phyloP scores from a whole-genome alignment of 2,888 invertebrate species.

The Fragum whitleyi region DNA sequence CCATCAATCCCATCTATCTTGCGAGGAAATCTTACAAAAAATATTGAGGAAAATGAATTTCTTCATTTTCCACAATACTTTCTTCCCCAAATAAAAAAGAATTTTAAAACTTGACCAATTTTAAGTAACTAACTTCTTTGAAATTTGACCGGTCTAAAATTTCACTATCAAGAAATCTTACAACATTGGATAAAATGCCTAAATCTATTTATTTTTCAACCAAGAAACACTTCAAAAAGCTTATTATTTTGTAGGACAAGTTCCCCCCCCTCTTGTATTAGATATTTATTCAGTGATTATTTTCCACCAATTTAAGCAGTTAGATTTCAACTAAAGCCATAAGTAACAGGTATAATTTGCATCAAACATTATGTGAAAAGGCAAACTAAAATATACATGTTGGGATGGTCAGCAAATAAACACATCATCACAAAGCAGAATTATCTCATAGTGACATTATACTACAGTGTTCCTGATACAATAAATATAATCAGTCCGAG shows the following conservation, averaged over 20 bases:
- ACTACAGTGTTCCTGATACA: not conserved
- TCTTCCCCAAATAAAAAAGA: not conserved
- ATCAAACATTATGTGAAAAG: not conserved
- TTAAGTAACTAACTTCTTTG: no score
- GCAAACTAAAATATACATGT: not conserved
- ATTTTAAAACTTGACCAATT: not conserved
- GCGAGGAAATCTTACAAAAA: not conserved
- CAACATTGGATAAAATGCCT: no score
- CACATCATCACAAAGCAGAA: not conserved
- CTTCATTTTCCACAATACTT: slow-evolving; percentile 13
- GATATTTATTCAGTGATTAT: no score
- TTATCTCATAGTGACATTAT: slow-evolving; percentile 1
- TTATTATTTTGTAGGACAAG: no score
- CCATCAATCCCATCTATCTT: no score
- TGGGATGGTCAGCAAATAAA: not conserved
- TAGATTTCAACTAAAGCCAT: not conserved
- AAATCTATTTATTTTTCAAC: no score
- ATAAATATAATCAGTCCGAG: not conserved
- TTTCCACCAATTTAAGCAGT: not conserved
- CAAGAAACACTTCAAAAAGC: no score
- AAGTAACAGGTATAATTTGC: not conserved
- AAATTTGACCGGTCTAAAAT: no score
- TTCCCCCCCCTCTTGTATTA: no score
- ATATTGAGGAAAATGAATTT: slow-evolving; percentile 1
- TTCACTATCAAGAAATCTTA: no score